These are phyloP conservation scores for Pterostichus madidus DNA, from an alignment of 2,888 invertebrate genomes.

Conservation along the genomic window DNA sequence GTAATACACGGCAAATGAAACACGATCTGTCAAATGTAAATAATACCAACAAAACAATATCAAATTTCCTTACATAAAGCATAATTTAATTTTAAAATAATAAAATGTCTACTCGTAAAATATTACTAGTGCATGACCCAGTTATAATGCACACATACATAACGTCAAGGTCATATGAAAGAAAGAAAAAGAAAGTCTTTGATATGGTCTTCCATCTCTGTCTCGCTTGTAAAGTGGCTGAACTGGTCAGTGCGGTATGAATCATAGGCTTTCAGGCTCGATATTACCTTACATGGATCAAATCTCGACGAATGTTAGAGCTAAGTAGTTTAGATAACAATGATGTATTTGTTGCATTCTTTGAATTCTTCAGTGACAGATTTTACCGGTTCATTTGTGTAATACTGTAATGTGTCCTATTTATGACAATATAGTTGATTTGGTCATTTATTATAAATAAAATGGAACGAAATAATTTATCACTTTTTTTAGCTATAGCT, in stretches of 20 bases:
- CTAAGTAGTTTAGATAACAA: conserved; percentile 1
- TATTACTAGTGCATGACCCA: conserved; percentile 36
- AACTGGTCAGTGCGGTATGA: conserved; percentile 21
- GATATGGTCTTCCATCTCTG: conserved; percentile 6
- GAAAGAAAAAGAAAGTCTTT: conserved; percentile 30
- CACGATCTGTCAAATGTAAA: conserved; percentile 13
- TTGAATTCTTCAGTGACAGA: not conserved
- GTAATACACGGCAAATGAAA: conserved; percentile 12
- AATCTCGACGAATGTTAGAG: conserved; percentile 4
- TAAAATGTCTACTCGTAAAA: conserved; percentile 12
- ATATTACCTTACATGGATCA: conserved; percentile 20
- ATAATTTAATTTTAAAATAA: conserved; percentile 29
- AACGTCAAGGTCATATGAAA: conserved; percentile 28
- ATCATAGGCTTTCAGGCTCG: conserved; percentile 21
- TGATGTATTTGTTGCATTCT: conserved; percentile 21
- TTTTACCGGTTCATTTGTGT: not conserved
- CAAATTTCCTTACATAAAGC: conserved; percentile 14
- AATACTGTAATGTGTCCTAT: not conserved
- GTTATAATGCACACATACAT: conserved; percentile 14
- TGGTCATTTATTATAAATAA: not conserved
- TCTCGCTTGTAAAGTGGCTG: not conserved
- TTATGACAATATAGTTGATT: conserved; percentile 13
- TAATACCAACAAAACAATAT: conserved; percentile 34
- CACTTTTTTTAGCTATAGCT: too few relatives aligned
- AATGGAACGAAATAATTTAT: too few relatives aligned